Percentiles rank a stretch among this genome's conserved stretches.
Conservation (phyloP, 2,797 vertebrate genomes). For the Octomys mimax region DNA sequence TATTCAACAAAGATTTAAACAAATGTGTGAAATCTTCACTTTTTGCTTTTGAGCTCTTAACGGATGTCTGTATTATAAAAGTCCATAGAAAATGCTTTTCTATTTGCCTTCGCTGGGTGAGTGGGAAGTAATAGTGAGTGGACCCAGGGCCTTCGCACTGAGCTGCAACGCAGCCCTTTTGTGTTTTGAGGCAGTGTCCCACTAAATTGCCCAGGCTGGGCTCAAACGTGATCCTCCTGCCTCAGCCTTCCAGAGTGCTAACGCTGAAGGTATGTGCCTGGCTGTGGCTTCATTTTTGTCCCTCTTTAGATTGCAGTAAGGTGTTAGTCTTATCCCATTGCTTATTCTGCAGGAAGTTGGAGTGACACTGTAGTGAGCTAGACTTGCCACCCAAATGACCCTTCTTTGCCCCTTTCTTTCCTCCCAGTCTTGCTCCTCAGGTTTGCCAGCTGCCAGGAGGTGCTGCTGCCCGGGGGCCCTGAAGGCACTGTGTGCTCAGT, state of each 20-base stretch:
- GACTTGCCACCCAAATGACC: not conserved
- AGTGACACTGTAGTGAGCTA: not conserved
- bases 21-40: not conserved
- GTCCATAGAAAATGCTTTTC: not conserved
- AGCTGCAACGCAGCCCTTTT: not conserved
- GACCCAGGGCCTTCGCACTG: not conserved
- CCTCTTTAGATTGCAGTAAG: constrained; percentile 35
- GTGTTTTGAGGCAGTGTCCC: not conserved
- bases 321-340: not conserved
- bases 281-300: not conserved
- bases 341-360: not conserved
- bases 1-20: not conserved
- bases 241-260: not conserved
- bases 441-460: not conserved
- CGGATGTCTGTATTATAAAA: not conserved
- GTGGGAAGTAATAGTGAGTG: not conserved
- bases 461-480: not conserved
- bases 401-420: not conserved
- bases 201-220: not conserved
- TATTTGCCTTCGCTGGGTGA: not conserved
- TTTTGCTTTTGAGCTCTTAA: constrained; percentile 11
- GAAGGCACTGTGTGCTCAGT: not conserved
- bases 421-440: not conserved
- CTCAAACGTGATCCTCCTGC: not conserved
- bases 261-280: not conserved